Evolutionary conservation across 2,888 invertebrate genomes (phyloP).

Genomic region (Pantelozetes paolii): DNA sequence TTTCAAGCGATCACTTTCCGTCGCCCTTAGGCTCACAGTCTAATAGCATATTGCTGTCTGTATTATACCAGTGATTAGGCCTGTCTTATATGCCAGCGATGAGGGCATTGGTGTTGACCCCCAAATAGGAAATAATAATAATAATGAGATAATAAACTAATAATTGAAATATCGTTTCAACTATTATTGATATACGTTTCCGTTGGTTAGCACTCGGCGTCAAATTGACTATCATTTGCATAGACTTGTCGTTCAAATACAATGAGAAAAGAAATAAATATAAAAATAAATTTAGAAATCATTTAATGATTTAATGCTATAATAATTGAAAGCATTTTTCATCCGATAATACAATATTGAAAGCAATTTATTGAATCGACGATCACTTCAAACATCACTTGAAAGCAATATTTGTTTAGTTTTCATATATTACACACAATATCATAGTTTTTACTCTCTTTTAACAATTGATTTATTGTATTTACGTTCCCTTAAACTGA

Average conservation of each 20-base stretch:
- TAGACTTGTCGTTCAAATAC: neutral
- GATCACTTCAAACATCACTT: neutral
- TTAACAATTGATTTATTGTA: conserved; percentile 31
- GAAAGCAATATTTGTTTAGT: conserved; percentile 16
- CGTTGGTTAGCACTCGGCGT: conserved; percentile 24
- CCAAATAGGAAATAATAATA: conserved; percentile 23
- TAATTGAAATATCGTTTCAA: conserved; percentile 31
- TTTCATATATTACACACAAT: neutral
- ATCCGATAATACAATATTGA: neutral
- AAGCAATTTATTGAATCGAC: conserved; percentile 18
- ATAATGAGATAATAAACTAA: conserved; percentile 28
- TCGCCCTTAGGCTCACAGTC: conserved; percentile 20
- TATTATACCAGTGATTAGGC: neutral
- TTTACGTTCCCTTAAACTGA: conserved; percentile 8
- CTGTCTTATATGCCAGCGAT: neutral
- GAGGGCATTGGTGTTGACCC: conserved; percentile 7
- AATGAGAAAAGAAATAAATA: neutral
- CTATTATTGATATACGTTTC: conserved; percentile 33
- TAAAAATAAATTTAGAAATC: too few species aligned
- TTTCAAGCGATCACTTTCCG: conserved; percentile 33
- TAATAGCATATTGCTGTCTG: neutral
- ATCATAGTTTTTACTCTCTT: neutral
- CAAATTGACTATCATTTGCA: conserved; percentile 31
- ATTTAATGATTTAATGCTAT: neutral
- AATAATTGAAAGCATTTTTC: conserved; percentile 17